Percentiles rank a stretch among this genome's conserved stretches.
These are phyloP conservation scores for Tapera naevia DNA, from an alignment of 2,797 vertebrate species.

Conservation along the genomic window DNA sequence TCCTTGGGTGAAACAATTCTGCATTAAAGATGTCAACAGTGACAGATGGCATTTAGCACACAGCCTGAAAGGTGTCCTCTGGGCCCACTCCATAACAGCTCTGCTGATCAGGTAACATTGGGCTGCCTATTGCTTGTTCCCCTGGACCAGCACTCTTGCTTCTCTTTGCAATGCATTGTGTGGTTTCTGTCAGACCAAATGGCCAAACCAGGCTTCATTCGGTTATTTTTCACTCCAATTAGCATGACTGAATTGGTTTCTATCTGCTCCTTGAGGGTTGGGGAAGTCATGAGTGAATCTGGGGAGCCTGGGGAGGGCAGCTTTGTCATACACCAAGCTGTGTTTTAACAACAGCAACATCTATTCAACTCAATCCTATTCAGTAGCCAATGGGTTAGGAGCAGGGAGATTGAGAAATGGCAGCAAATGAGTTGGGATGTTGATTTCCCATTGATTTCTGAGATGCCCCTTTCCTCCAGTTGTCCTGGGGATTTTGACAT, in stretches of 20 bases:
- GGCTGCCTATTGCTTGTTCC: background rate
- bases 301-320: background rate
- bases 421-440: background rate
- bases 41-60: background rate
- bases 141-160: background rate
- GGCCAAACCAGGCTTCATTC: background rate
- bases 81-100: background rate
- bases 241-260: background rate
- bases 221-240: background rate
- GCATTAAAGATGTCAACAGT: background rate
- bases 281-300: background rate
- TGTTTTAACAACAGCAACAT: background rate
- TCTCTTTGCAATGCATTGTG: background rate
- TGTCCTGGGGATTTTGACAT: background rate
- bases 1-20: background rate
- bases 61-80: background rate
- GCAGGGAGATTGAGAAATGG: background rate
- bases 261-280: background rate
- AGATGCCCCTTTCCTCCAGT: background rate
- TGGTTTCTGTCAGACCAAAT: background rate
- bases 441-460: constrained; percentile 5
- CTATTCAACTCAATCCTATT: background rate
- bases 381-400: background rate
- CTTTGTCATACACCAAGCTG: background rate
- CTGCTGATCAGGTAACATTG: background rate